Evolutionary conservation across 2,113 vertebrate species (phyloP), one percentile per base, ranked within the genome.

Genomic region (Oncorhynchus mykiss): DNA sequence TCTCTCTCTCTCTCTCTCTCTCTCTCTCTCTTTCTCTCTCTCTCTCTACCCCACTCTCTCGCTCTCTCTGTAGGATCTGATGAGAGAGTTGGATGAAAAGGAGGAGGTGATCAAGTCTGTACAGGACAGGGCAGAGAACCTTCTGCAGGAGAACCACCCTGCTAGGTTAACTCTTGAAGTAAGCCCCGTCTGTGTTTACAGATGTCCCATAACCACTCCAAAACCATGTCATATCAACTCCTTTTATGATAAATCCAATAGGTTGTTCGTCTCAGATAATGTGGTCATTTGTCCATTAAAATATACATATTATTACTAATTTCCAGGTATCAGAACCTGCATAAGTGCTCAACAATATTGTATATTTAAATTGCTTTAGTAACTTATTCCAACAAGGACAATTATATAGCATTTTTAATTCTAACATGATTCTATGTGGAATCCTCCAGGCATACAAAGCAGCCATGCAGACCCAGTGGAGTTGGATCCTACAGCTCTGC

Each of bases 391-490:
- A 45, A 45, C 9, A 45, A 45, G 8, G 12, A 45, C 39, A 45
- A 45, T 45, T 11, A 11, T 45, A 11, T 9, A 45, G 39, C 9
- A 11, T 45, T 45, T 45, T 11, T 11, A 11, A 45, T 45, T 45
- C 0, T 11, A 45, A 45, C 39, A 45, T 45, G 2, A 11, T 45
- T 45, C 31, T 68, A 4, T 68, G 67, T 34, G 29, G 5, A 20
- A 9, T 68, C 16, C 31, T 75, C 70, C 14, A 97, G 96, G 94
- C 96, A 2, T 97, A 96, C 39, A 94, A 91, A 86, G 96, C 97
- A 9, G 98, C 98, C 22, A 97, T 97, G 96, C 97, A 99, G 89
- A 99, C 97, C 0, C 98, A 99, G 49, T 99, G 97, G 98, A 97
- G 95, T 85, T 99, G 98, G 98, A 94, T 99, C 80, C 85, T 99